Percentiles rank a stretch among this genome's conserved stretches.
Conservation (phyloP, 1,140 invertebrate species). For the Subanguina moxae region DNA sequence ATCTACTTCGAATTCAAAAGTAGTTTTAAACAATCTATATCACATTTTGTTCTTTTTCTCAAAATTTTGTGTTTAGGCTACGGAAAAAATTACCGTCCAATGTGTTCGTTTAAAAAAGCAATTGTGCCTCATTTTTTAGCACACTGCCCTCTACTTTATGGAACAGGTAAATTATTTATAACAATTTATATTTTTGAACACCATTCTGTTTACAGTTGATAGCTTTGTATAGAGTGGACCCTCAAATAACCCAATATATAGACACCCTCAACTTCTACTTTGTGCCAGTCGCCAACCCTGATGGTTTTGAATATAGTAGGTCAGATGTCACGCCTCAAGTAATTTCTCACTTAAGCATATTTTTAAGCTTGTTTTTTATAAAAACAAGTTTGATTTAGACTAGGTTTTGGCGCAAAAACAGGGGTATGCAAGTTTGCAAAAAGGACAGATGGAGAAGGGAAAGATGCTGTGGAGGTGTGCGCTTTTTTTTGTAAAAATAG, state of each 20-base stretch:
- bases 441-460: slow-evolving; percentile 58
- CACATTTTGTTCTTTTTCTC: too few relatives aligned
- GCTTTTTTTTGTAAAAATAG: too few relatives aligned
- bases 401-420: slow-evolving; percentile 56
- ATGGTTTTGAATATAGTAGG: slow-evolving; percentile 58
- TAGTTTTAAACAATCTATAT: too few relatives aligned
- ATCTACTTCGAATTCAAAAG: too few relatives aligned
- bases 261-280: slow-evolving; percentile 61
- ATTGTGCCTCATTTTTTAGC: slow-evolving; percentile 50
- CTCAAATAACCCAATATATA: slow-evolving; percentile 54
- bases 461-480: slow-evolving; percentile 56
- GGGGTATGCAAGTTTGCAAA: slow-evolving; percentile 49
- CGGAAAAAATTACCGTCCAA: too few relatives aligned
- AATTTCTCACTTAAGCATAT: too few relatives aligned
- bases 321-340: slow-evolving; percentile 54
- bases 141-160: slow-evolving; percentile 60
- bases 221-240: slow-evolving; percentile 48
- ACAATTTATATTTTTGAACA: slow-evolving; percentile 13
- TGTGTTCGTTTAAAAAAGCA: too few relatives aligned
- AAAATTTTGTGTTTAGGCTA: too few relatives aligned
- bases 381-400: slow-evolving; percentile 26
- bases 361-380: slow-evolving; percentile 1
- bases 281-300: slow-evolving; percentile 62
- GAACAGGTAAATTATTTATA: slow-evolving; percentile 38
- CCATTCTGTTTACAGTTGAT: slow-evolving; percentile 40